These are phyloP conservation scores for Papilio gigon DNA, from an alignment of 2,888 invertebrate genomes.

Conservation along the genomic window DNA sequence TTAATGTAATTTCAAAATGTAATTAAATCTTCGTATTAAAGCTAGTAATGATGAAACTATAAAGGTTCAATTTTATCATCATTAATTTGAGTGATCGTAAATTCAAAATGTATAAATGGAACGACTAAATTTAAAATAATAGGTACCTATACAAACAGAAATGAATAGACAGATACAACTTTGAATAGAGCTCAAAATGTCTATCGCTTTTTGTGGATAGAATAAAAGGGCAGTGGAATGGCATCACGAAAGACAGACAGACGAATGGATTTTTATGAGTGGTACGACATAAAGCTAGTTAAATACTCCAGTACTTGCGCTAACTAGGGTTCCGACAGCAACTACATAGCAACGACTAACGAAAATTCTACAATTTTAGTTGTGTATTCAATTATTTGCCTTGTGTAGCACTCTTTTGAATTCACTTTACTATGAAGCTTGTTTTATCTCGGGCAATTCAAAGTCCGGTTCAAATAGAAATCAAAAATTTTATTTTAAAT, in stretches of 20 bases:
- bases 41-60: not conserved
- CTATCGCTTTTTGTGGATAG: slow-evolving; percentile 45
- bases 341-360: slow-evolving; percentile 38
- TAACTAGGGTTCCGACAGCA: slow-evolving; percentile 53
- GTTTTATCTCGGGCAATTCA: slow-evolving; percentile 8
- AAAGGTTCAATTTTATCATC: not conserved
- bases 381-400: slow-evolving; percentile 33
- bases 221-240: slow-evolving; percentile 51
- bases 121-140: slow-evolving; percentile 6
- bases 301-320: slow-evolving; percentile 53
- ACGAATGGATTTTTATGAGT: slow-evolving; percentile 63
- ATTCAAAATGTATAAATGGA: not conserved
- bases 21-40: not conserved
- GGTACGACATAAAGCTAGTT: slow-evolving; percentile 65
- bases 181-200: slow-evolving; percentile 31
- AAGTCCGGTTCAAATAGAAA: slow-evolving; percentile 12
- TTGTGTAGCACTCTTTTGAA: slow-evolving; percentile 18
- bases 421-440: slow-evolving; percentile 7
- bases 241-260: slow-evolving; percentile 51
- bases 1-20: not conserved
- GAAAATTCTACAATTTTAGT: slow-evolving; percentile 39
- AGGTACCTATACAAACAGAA: slow-evolving; percentile 6
- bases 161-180: slow-evolving; percentile 24
- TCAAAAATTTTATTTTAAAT: not conserved
- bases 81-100: not conserved